phyloP scores from a whole-genome alignment of 2,113 vertebrate genomes.

The Pseudonaja textilis region DNA sequence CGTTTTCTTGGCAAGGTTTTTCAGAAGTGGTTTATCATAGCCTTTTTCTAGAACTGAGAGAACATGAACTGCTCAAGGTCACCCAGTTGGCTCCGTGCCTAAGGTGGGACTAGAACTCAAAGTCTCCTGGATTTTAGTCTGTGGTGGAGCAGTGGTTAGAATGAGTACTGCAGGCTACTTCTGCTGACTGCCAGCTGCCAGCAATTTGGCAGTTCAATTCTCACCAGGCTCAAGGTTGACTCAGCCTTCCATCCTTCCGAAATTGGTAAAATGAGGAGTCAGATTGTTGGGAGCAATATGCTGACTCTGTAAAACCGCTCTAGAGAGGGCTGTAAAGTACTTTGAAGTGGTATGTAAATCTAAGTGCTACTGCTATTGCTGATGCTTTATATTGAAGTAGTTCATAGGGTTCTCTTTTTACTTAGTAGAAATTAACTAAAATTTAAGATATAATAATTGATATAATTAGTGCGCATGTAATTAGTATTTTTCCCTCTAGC shows the following conservation, averaged over 20 bases:
- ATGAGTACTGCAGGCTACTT: no score
- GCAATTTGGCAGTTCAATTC: no score
- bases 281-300: no score
- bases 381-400: neutral
- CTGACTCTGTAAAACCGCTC: no score
- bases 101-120: neutral
- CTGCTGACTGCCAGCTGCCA: no score
- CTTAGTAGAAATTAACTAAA: neutral
- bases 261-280: no score
- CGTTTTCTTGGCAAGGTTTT: neutral
- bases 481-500: neutral
- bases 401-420: neutral
- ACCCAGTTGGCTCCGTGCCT: neutral
- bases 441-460: neutral
- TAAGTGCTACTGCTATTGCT: neutral
- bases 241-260: no score
- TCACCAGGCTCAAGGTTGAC: no score
- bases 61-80: neutral
- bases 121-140: neutral
- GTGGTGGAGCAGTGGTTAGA: no score
- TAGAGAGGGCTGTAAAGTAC: no score
- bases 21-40: neutral
- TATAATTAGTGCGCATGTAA: neutral
- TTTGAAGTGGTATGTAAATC: no score
- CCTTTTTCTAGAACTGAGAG: neutral